Conservation (phyloP, 2,888 invertebrate genomes). For the Boloria euphrosyne region DNA sequence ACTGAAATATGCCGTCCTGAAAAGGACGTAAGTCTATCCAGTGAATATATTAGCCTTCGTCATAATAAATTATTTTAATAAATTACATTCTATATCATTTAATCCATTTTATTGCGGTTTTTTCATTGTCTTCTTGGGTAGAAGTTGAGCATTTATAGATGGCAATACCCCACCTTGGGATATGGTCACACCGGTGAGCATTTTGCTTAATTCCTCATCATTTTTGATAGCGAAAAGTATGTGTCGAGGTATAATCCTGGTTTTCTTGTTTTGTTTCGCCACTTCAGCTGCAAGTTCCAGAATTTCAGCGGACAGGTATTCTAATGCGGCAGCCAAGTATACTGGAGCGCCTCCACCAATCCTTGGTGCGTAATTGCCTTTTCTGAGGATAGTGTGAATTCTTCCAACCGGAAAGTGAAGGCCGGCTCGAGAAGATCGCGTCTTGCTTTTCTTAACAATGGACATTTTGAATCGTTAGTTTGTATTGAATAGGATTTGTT, state of each 20-base stretch:
- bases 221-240: conserved; percentile 61
- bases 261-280: conserved; percentile 85
- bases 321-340: conserved; percentile 82
- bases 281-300: conserved; percentile 84
- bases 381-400: conserved; percentile 80
- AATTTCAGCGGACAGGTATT: conserved; percentile 86
- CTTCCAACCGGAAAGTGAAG: conserved; percentile 81
- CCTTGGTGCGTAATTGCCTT: conserved; percentile 83
- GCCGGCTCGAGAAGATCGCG: conserved; percentile 77
- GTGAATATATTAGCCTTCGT: conserved; percentile 37
- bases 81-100: neutral
- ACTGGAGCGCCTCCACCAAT: conserved; percentile 80
- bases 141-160: conserved; percentile 52
- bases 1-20: conserved; percentile 49
- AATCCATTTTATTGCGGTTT: conserved; percentile 28
- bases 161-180: conserved; percentile 62
- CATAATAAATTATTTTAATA: conserved; percentile 19
- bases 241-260: conserved; percentile 64
- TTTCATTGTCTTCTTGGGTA: conserved; percentile 62
- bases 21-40: conserved; percentile 51
- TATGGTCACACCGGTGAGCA: conserved; percentile 59
- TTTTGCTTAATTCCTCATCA: conserved; percentile 60
- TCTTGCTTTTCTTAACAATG: conserved; percentile 43
- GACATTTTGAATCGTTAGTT: conserved; percentile 44
- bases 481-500: no score